These are phyloP conservation scores for Scrobipalpa costella DNA, from an alignment of 2,888 invertebrate genomes.

Conservation along the genomic window DNA sequence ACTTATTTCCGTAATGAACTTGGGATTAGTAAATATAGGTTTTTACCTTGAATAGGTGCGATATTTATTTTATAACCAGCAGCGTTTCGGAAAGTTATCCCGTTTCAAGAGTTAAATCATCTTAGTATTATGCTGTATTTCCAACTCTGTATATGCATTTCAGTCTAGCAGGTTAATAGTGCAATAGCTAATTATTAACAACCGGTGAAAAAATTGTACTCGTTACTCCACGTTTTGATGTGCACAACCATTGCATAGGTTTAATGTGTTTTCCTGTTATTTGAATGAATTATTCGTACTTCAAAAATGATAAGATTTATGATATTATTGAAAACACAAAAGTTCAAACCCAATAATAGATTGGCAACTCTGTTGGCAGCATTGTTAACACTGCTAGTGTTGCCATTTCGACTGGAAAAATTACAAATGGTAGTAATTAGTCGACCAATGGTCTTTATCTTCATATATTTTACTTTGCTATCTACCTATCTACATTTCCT, in stretches of 20 bases:
- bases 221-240: neutral
- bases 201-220: conserved; percentile 17
- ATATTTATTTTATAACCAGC: no score
- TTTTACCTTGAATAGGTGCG: no score
- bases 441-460: neutral
- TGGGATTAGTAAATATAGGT: no score
- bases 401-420: neutral
- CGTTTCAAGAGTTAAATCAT: no score
- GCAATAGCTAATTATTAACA: conserved; percentile 15
- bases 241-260: conserved; percentile 19
- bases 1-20: no score
- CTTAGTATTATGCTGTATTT: neutral
- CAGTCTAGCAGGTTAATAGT: neutral
- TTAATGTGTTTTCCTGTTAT: neutral
- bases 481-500: conserved; percentile 13
- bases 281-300: neutral
- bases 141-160: neutral
- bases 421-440: neutral
- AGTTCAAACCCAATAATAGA: no score
- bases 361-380: neutral
- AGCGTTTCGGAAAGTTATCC: no score
- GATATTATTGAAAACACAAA: no score
- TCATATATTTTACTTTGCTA: conserved; percentile 13
- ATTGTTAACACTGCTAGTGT: neutral
- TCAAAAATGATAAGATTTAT: neutral